Evolutionary conservation across 2,888 invertebrate species (phyloP).

Genomic region (Drosophila colorata): DNA sequence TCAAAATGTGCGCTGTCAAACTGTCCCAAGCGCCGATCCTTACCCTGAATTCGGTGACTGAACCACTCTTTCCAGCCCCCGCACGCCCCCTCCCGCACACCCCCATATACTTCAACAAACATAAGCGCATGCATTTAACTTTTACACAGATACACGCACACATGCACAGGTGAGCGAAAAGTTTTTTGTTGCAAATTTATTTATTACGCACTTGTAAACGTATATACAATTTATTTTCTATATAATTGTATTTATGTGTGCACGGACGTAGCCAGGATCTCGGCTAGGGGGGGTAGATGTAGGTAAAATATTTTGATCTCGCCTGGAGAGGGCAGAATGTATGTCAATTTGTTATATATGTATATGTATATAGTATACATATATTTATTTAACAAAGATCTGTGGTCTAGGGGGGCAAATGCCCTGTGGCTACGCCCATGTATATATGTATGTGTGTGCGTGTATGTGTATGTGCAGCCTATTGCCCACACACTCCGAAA

Average conservation of each 20-base stretch:
- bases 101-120: neutral
- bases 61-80: neutral
- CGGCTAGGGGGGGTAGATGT: no score
- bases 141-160: constrained; percentile 27
- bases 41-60: neutral
- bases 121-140: constrained; percentile 56
- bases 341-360: no score
- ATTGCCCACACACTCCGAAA: constrained; percentile 24
- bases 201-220: constrained; percentile 3
- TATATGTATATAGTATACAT: no score
- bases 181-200: constrained; percentile 15
- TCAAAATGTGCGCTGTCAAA: constrained; percentile 51
- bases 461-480: constrained; percentile 12
- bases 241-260: neutral
- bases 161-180: constrained; percentile 6
- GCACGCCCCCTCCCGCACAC: neutral
- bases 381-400: no score
- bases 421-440: no score
- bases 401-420: no score
- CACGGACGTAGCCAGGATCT: no score
- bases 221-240: neutral
- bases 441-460: neutral
- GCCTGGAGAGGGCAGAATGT: no score
- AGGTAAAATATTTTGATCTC: no score
- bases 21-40: constrained; percentile 12